Conservation (phyloP, 2,113 vertebrate genomes). For the Phalacrocorax pelagicus region DNA sequence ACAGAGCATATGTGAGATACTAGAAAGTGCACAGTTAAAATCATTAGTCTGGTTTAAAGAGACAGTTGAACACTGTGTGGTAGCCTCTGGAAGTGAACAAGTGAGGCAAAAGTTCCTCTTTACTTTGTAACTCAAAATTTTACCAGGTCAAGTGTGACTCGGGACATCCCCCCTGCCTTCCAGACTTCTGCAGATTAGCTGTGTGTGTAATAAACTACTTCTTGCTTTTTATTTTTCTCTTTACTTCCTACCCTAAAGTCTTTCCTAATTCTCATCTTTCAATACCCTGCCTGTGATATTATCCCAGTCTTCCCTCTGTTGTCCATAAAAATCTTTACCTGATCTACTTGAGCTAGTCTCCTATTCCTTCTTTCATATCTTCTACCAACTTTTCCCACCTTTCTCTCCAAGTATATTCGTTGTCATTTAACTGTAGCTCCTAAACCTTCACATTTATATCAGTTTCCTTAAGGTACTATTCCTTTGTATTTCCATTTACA, state of each 20-base stretch:
- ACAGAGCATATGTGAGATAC: not conserved
- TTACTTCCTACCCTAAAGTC: not conserved
- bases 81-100: not conserved
- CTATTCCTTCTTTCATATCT: not conserved
- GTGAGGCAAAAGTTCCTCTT: not conserved
- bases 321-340: not conserved
- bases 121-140: not conserved
- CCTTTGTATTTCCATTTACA: not conserved
- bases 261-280: not conserved
- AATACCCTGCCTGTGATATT: not conserved
- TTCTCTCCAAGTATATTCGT: not conserved
- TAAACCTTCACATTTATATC: not conserved
- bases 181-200: not conserved
- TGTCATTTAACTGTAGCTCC: not conserved
- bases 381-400: not conserved
- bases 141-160: not conserved
- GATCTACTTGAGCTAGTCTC: not conserved
- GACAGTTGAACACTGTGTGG: not conserved
- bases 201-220: not conserved
- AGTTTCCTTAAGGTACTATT: not conserved
- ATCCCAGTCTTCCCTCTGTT: not conserved
- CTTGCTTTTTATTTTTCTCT: not conserved
- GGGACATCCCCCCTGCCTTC: fast-evolving
- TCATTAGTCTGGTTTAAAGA: not conserved
- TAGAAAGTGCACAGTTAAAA: not conserved